Base-by-base conservation (phyloP, 2,113 vertebrate genomes). In the Caloenas nicobarica region DNA sequence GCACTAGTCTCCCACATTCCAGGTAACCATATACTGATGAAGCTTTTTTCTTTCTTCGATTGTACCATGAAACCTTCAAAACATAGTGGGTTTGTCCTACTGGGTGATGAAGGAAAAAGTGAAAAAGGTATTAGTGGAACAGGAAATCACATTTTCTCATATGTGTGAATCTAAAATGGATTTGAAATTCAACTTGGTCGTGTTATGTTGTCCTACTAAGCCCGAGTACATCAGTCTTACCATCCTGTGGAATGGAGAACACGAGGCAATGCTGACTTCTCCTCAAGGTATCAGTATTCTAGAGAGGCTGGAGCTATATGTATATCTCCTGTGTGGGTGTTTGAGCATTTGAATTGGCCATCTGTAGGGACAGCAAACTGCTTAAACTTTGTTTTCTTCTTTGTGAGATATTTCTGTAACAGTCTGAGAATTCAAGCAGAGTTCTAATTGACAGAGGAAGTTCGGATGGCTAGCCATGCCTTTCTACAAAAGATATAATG, bases 261-360 rank as follows among this genome's bases (percentile, higher is more conserved):
- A 65, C 33, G 57, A 94, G 83, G 57, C 57, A 58, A 34, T 60
- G 69, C 53, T 38, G 54, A 48, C 36, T 73, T 61, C 16, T 85
- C 16, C 33, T 15, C 8, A 50, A 78, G 57, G 68, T 42, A 78
- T 50, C 81, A 81, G 83, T 86, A 66, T 93, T 93, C 86, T 70
- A 21, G 80, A 81, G 36, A 85, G 65, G 79, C 36, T 88, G 82
- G 50, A 53, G 69, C 77, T 86, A 11, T 71, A 62, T 88, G 44
- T 46, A 46, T 46, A 95, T 91, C 54, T 89, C 23, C 66, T 93
- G 38, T 92, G 90, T 96, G 91, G 81, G 81, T 95, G 72, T 69
- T 74, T 95, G 64, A 88, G 70, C 92, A 89, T 96, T 97, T 91
- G 72, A 91, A 64, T 57, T 93, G 76, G 40, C 89, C 87, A 92